Conservation (phyloP, 1,140 invertebrate genomes). For the Rhopalosiphum maidis region DNA sequence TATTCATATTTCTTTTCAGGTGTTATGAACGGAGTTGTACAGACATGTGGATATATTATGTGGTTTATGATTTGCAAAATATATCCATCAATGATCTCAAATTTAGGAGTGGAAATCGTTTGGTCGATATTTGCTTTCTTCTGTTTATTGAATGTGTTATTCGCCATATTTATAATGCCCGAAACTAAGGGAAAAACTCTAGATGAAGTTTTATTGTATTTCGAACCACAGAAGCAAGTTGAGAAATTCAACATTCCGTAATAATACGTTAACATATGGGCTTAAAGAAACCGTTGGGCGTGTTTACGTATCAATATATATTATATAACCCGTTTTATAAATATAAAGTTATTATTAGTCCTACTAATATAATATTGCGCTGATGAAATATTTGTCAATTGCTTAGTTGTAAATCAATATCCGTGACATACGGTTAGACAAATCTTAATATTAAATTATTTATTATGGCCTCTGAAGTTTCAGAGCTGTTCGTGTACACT, state of each 20-base stretch:
- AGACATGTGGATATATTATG: background rate
- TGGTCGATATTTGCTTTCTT: background rate
- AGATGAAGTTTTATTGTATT: background rate
- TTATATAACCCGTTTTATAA: background rate
- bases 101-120: background rate
- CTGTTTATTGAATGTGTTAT: background rate
- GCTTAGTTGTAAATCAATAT: background rate
- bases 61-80: conserved; percentile 4
- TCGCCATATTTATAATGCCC: conserved; percentile 4
- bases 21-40: background rate
- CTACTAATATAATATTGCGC: background rate
- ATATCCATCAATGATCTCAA: background rate
- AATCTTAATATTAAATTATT: too few relatives aligned
- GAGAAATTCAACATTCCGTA: background rate
- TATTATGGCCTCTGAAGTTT: background rate
- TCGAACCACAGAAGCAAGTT: background rate
- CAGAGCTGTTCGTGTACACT: background rate
- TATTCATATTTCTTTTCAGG: background rate
- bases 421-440: too few relatives aligned
- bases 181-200: conserved; percentile 36
- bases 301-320: background rate
- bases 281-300: background rate
- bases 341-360: background rate
- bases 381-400: background rate
- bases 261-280: background rate